Base-by-base conservation (phyloP, 2,888 invertebrate genomes). In the Drosophila flavopinicola region DNA sequence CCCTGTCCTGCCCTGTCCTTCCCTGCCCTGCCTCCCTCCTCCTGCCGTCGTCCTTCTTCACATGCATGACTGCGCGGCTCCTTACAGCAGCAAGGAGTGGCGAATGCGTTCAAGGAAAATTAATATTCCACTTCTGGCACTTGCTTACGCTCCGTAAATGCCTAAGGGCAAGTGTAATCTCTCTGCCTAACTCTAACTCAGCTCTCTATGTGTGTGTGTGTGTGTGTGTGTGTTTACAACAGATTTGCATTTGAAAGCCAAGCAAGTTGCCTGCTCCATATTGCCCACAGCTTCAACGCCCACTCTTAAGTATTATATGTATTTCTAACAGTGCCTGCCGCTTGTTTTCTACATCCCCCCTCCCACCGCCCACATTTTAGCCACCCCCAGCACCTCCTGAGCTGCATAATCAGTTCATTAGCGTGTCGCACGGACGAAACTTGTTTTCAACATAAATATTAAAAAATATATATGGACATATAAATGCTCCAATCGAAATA, bases 111-210 rank as follows among this genome's bases (percentile, higher is more conserved):
- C 69, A 69, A 64, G 71, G 77, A 69, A 80, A 84, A 84, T 84
- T 86, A 86, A 84, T 84, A 84, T 84, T 84, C 86, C 82, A 84
- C 84, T 86, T 86, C 82, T 86, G 82, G 84, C 86, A 84, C 84
- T 84, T 80, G 75, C 74, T 86, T 84, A 80, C 82, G 86, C 84
- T 84, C 60, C 71, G 84, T 75, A 83, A 83, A 84, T 76, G 60
- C 82, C 66, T 63, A 66, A 79, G 70, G 75, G 66, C 80, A 67
- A 73, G 70, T 67, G 73, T 76, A 76, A 76, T 76, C 77, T 73
- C 67, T 68, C 38, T 56, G 49, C 17, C 65, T 56, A 42, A 49
- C 73, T 61, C 37, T 48, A 51, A 11, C 56, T 61, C 27, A 38
- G 47, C 41, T 59, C 32, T 48, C 5, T 42, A 0, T 48, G 4